Conservation (phyloP, 2,113 vertebrate species). For the Colistium nudipinnis region DNA sequence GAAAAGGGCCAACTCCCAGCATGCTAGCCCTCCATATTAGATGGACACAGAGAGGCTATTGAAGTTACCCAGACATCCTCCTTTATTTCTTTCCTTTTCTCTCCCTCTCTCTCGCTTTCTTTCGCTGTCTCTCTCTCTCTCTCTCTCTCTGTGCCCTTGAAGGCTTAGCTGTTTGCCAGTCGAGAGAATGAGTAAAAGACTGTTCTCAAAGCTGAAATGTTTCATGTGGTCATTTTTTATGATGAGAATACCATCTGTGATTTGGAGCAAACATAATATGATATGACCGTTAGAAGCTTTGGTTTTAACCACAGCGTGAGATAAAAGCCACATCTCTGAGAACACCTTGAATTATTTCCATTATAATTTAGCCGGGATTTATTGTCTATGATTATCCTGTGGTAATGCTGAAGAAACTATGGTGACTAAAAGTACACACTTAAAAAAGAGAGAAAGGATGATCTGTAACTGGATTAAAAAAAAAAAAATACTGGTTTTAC, state of each 20-base stretch:
- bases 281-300: constrained; percentile 7
- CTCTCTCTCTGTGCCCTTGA: constrained; percentile 54
- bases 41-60: constrained; percentile 82
- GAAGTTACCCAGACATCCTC: constrained; percentile 75
- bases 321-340: not conserved
- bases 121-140: constrained; percentile 65
- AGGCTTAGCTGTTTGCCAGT: constrained; percentile 64
- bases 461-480: not conserved
- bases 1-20: constrained; percentile 80
- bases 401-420: not conserved
- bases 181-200: constrained; percentile 56
- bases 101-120: constrained; percentile 51
- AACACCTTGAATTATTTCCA: constrained; percentile 13
- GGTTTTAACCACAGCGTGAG: constrained; percentile 9
- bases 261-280: constrained; percentile 50
- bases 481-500: not conserved
- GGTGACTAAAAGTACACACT: not conserved
- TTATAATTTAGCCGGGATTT: not conserved
- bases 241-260: constrained; percentile 60
- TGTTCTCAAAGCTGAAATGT: constrained; percentile 45
- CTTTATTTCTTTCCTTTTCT: constrained; percentile 68
- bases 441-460: not conserved
- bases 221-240: constrained; percentile 50
- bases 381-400: not conserved
- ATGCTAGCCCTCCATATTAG: constrained; percentile 80